Evolutionary conservation across 2,888 invertebrate species (phyloP).

Genomic region (Scaptomyza cyrtandrae): DNA sequence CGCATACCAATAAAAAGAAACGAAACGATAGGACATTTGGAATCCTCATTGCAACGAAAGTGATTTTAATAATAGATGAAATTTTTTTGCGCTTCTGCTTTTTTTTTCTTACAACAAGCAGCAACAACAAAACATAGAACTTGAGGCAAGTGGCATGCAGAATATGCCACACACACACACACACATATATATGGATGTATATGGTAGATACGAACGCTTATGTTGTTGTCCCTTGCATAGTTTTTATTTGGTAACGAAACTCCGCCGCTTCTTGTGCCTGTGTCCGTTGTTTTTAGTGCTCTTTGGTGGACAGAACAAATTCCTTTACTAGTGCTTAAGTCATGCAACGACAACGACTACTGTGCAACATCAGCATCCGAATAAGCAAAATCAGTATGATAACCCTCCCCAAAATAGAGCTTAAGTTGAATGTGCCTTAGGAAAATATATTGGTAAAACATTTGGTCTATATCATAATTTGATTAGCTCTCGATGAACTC

Average conservation of each 20-base stretch:
- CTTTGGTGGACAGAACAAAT: conserved; percentile 35
- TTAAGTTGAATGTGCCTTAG: conserved; percentile 18
- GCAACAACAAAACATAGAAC: neutral
- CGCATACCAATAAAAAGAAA: conserved; percentile 74
- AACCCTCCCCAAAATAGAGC: conserved; percentile 3
- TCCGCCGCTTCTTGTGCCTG: conserved; percentile 15
- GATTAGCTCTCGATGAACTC: conserved; percentile 5
- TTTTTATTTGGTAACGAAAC: conserved; percentile 14
- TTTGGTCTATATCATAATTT: conserved; percentile 10
- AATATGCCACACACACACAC: conserved; percentile 1
- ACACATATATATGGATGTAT: neutral
- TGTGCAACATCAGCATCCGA: conserved; percentile 16
- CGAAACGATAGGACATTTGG: conserved; percentile 79
- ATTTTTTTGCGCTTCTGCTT: conserved; percentile 49
- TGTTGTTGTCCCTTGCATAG: conserved; percentile 38
- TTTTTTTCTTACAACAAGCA: conserved; percentile 4
- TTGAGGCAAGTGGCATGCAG: neutral
- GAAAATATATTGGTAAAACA: conserved; percentile 15
- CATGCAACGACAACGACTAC: neutral
- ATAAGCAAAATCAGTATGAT: conserved; percentile 1
- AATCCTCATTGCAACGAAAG: conserved; percentile 84
- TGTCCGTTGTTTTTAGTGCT: conserved; percentile 54
- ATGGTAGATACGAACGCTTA: conserved; percentile 12
- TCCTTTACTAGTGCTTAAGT: conserved; percentile 2
- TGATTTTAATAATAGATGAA: conserved; percentile 85